Conservation (phyloP, 2,888 invertebrate genomes). For the Pimpla rufipes region DNA sequence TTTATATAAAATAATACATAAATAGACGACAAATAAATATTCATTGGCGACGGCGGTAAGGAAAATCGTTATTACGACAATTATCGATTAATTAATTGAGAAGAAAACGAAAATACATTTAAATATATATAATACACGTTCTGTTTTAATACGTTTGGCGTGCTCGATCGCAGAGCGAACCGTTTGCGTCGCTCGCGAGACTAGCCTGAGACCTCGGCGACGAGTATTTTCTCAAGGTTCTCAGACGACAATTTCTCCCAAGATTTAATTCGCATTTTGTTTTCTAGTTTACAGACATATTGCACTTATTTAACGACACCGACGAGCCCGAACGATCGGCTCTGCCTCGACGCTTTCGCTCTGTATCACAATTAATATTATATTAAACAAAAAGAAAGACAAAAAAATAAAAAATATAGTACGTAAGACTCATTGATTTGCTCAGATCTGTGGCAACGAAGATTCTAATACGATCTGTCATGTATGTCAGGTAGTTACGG, state of each 20-base stretch:
- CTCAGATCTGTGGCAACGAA: conserved; percentile 64
- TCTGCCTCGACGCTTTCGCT: conserved; percentile 29
- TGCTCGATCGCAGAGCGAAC: conserved; percentile 53
- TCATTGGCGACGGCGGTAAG: conserved; percentile 55
- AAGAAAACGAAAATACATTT: conserved; percentile 41
- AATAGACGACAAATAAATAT: conserved; percentile 58
- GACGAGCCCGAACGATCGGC: conserved; percentile 32
- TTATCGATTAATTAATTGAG: conserved; percentile 49
- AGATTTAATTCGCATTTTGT: conserved; percentile 12
- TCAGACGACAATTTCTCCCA: conserved; percentile 18
- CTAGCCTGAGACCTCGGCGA: background rate
- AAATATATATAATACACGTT: conserved; percentile 42
- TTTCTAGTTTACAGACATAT: conserved; percentile 22
- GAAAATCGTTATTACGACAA: conserved; percentile 51
- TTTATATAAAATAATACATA: conserved; percentile 67
- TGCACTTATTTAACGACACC: conserved; percentile 11
- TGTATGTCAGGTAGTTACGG: conserved; percentile 67
- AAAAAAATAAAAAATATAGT: conserved; percentile 45
- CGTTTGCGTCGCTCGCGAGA: conserved; percentile 18
- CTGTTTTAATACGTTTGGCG: conserved; percentile 54
- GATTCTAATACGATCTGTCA: conserved; percentile 63
- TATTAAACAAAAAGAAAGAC: background rate
- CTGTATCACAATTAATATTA: conserved; percentile 56
- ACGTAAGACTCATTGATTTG: conserved; percentile 56
- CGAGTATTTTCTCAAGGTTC: conserved; percentile 3